Conservation (phyloP, 2,888 invertebrate species). For the Amphiduros pacificus region DNA sequence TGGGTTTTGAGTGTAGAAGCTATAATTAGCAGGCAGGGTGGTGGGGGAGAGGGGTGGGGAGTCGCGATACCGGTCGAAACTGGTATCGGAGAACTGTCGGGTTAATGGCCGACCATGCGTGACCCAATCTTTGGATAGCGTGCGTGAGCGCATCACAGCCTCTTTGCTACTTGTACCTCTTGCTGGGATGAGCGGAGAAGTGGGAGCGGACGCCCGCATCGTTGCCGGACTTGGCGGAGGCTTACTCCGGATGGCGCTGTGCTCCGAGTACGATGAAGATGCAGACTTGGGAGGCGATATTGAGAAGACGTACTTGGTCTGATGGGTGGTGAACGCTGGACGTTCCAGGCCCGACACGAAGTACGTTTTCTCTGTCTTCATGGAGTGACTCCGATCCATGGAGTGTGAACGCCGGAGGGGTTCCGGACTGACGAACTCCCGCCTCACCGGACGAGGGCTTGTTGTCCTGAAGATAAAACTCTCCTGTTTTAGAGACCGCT, state of each 20-base stretch:
- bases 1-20: no score
- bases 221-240: constrained; percentile 17
- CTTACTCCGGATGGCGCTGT: constrained; percentile 8
- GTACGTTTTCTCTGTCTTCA: constrained; percentile 27
- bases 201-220: constrained; percentile 24
- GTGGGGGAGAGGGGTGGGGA: no score
- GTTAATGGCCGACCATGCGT: neutral
- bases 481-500: neutral
- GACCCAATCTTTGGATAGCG: constrained; percentile 18
- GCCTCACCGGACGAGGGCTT: constrained; percentile 2
- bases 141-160: constrained; percentile 24
- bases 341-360: constrained; percentile 32
- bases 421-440: constrained; percentile 4
- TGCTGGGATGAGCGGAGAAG: constrained; percentile 29
- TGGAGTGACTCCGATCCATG: constrained; percentile 6
- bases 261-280: no score
- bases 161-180: constrained; percentile 24
- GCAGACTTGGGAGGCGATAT: constrained; percentile 15
- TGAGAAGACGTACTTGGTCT: constrained; percentile 33
- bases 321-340: constrained; percentile 33
- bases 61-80: no score
- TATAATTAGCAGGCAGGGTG: no score
- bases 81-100: neutral
- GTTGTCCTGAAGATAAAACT: neutral
- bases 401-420: constrained; percentile 17